Percentiles rank a stretch among this genome's conserved stretches.
phyloP scores from a whole-genome alignment of 2,888 invertebrate species.

The Lepas anatifera region DNA sequence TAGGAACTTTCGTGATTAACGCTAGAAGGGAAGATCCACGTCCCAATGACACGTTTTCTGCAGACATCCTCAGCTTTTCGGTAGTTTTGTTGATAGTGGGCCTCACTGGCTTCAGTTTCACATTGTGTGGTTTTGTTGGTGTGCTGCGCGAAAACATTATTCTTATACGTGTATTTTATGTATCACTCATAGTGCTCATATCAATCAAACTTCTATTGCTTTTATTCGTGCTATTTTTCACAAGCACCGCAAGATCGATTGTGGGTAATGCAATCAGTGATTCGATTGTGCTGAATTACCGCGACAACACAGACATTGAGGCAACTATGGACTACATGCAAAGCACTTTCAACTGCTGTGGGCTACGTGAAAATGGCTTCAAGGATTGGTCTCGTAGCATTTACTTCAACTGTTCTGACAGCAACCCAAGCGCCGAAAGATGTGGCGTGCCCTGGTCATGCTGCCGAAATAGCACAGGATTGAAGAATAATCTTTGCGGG shows the following conservation, averaged over 20 bases:
- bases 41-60: neutral
- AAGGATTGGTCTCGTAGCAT: conserved; percentile 91
- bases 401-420: conserved; percentile 75
- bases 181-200: conserved; percentile 21
- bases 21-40: neutral
- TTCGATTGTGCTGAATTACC: conserved; percentile 20
- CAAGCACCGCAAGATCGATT: conserved; percentile 23
- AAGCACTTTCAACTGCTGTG: conserved; percentile 19
- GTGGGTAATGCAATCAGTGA: conserved; percentile 19
- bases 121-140: neutral
- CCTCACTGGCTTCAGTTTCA: neutral
- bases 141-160: neutral
- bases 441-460: conserved; percentile 25
- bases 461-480: conserved; percentile 13
- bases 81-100: neutral
- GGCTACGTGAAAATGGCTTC: conserved; percentile 39
- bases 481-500: neutral
- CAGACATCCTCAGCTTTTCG: neutral
- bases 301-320: conserved; percentile 22
- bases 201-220: conserved; percentile 22
- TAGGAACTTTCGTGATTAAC: neutral
- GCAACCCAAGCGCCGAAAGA: conserved; percentile 21
- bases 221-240: conserved; percentile 22
- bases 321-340: conserved; percentile 23
- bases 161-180: neutral